Conservation (phyloP, 2,888 invertebrate species). For the Colostygia pectinataria region DNA sequence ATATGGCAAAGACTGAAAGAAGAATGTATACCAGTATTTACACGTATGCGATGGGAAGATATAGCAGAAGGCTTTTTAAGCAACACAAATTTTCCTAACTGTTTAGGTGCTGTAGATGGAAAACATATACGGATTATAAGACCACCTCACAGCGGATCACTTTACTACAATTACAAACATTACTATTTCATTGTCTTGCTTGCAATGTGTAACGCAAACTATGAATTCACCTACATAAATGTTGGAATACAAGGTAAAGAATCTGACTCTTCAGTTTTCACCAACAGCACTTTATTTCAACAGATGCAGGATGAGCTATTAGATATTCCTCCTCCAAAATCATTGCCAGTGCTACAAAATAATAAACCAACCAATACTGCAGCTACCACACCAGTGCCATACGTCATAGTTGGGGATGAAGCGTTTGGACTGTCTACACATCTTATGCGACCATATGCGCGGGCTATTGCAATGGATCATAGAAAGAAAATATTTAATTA, state of each 20-base stretch:
- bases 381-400: conserved; percentile 26
- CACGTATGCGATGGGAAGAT: conserved; percentile 35
- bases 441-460: conserved; percentile 36
- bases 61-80: conserved; percentile 33
- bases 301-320: no score
- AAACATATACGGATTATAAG: conserved; percentile 34
- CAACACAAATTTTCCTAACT: conserved; percentile 33
- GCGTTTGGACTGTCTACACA: conserved; percentile 29
- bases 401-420: conserved; percentile 31
- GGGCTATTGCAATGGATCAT: conserved; percentile 31
- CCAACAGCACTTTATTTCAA: no score
- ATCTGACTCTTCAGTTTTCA: no score
- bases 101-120: conserved; percentile 31
- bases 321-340: no score
- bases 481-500: conserved; percentile 32
- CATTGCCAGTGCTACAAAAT: conserved; percentile 21
- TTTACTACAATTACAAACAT: conserved; percentile 36
- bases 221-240: conserved; percentile 31
- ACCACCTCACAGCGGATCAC: conserved; percentile 36
- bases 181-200: conserved; percentile 33
- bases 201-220: conserved; percentile 33
- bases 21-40: conserved; percentile 35
- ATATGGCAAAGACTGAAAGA: conserved; percentile 37
- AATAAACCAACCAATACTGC: conserved; percentile 31
- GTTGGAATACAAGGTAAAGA: no score